Percentiles rank a stretch among this genome's conserved stretches.
Conservation (phyloP, 1,140 invertebrate species). For the Schlechtendalia chinensis region DNA sequence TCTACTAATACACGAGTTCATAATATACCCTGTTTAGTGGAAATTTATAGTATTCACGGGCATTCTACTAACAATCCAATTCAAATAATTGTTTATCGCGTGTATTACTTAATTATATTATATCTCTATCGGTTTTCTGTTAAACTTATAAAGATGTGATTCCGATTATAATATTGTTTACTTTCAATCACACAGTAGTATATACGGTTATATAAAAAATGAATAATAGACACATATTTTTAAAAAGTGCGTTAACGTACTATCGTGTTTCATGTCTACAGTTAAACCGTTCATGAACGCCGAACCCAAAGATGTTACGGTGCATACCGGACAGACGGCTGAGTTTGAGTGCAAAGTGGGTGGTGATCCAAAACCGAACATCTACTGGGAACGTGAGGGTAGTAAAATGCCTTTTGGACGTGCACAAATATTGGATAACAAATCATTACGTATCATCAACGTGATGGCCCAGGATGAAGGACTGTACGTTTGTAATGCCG, state of each 20-base stretch:
- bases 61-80: too few relatives aligned
- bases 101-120: too few relatives aligned
- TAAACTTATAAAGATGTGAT: too few relatives aligned
- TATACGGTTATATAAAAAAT: too few relatives aligned
- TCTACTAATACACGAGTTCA: background rate
- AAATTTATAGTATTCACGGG: too few relatives aligned
- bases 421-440: slow-evolving; percentile 72
- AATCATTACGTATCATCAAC: slow-evolving; percentile 71
- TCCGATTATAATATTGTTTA: too few relatives aligned
- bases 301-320: slow-evolving; percentile 80
- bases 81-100: too few relatives aligned
- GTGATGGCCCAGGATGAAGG: slow-evolving; percentile 76
- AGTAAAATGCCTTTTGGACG: slow-evolving; percentile 76
- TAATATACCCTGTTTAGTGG: background rate
- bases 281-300: slow-evolving; percentile 85
- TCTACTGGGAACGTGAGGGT: slow-evolving; percentile 86
- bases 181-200: too few relatives aligned
- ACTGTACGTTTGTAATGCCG: slow-evolving; percentile 76
- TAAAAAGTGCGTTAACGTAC: too few relatives aligned
- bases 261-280: slow-evolving; percentile 58
- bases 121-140: too few relatives aligned
- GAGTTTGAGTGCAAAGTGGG: slow-evolving; percentile 86
- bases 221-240: too few relatives aligned
- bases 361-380: slow-evolving; percentile 83
- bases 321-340: slow-evolving; percentile 74